phyloP scores from a whole-genome alignment of 2,113 vertebrate genomes.

The Helogale parvula region DNA sequence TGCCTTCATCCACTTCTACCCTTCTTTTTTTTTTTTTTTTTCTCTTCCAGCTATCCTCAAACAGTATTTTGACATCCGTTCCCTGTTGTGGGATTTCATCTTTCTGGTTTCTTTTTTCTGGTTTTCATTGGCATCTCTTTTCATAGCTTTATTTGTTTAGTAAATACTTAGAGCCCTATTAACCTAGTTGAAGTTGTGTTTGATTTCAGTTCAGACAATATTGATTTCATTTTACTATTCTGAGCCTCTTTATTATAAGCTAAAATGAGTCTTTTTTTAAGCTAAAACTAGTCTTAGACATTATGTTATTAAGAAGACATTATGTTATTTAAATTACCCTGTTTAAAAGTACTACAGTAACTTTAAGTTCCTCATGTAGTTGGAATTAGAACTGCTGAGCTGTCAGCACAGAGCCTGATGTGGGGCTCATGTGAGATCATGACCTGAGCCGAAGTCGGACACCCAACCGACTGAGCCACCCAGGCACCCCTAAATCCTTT shows the following conservation, averaged over 20 bases:
- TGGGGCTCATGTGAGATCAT: too few species aligned
- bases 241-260: background rate
- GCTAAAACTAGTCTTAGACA: conserved; percentile 2
- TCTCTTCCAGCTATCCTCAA: background rate
- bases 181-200: background rate
- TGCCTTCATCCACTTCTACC: background rate
- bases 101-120: conserved; percentile 7
- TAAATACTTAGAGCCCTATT: background rate
- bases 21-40: background rate
- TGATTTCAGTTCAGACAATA: background rate
- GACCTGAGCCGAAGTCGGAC: too few species aligned
- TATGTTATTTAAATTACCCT: conserved; percentile 24
- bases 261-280: conserved; percentile 11
- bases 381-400: background rate
- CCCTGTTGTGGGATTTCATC: background rate
- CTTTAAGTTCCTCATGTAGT: background rate
- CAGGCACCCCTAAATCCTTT: background rate
- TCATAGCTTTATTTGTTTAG: conserved; percentile 9
- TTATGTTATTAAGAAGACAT: background rate
- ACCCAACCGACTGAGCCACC: too few species aligned
- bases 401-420: too few species aligned
- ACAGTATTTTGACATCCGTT: conserved; percentile 9
- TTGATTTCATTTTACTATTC: conserved; percentile 32
- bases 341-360: background rate
- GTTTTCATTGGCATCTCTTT: conserved; percentile 13